Base-by-base conservation (phyloP, 2,888 invertebrate species). In the Ganaspis brasiliensis region DNA sequence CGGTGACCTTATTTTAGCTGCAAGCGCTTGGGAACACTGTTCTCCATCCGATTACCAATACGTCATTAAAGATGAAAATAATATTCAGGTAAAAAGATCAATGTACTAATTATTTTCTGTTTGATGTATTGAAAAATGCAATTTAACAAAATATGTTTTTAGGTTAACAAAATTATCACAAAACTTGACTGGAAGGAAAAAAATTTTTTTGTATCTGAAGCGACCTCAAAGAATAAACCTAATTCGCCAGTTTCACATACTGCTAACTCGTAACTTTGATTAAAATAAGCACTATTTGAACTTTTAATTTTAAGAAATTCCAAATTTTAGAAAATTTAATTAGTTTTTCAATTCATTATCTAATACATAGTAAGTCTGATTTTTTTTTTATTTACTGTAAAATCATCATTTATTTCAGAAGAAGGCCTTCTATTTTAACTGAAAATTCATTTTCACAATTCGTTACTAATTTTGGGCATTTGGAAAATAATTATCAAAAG, bases 381-480 rank as follows among this genome's bases (percentile, higher is more conserved):
- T n/a, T n/a, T n/a, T n/a, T n/a, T n/a, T n/a, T n/a, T n/a, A n/a
- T n/a, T n/a, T n/a, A 2, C 16, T 49, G 14, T 16, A 1, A 49
- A 45, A 45, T 10, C 1, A n/a, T 49, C n/a, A n/a, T 16, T 49
- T 49, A 4, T 1, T 6, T n/a, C 16, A 49, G 49, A 49, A n/a
- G 14, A 16, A 49, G 14, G 16, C 49, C 49, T n/a, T 2, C 14
- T n/a, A 12, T n/a, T n/a, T 49, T 49, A 16, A 49, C 16, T 12
- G 5, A 49, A 49, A n/a, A 49, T 49, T n/a, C 49, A 16, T 49
- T 49, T 49, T 49, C 49, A n/a, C 49, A 49, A n/a, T 49, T 49
- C 16, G 49, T 49, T 6, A 14, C 16, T 6, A 49, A 49, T 49
- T n/a, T 49, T 49, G 8, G 49, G 6, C 14, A 49, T 16, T 49